Base-by-base conservation (phyloP, 2,113 vertebrate genomes). In the Xyliphius kryptos region DNA sequence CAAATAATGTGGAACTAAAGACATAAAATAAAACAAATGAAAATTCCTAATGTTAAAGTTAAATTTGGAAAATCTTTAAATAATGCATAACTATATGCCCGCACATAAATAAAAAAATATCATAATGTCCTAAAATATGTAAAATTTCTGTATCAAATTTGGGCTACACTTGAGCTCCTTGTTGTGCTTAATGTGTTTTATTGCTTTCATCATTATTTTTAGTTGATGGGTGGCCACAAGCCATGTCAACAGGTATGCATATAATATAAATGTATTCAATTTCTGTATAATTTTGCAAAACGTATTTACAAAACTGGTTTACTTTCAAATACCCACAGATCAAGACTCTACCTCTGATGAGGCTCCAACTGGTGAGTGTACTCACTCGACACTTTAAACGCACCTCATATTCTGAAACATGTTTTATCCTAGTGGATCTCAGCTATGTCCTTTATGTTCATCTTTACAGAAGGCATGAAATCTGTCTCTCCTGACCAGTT, bases 341-440 rank as follows among this genome's bases (percentile, higher is more conserved):
- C 84, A 80, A 63, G 86, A 86, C 43, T 81, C 81, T 2, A 81
- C 78, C 1, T 88, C 86, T 51, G 80, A 84, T 63, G 86, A 88
- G 74, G 79, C 76, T 53, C 86, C 84, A 0, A 86, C 86, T 74
- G 83, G 83, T 86, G 68, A 77, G 70, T 52, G 9, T 67, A 4
- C 9, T 5, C 17, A 41, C 32, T 16, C 6, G 2, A 13, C 17
- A 15, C 38, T 38, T 32, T 8, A 6, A 8, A 22, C 1, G 8
- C 43, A 48, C 41, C 1, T 60, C 37, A 8, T 16, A 22, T 15
- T 13, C 22, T 61, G n/a, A 32, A 41, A 15, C 26, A 9, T 54
- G 44, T 61, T 43, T 32, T 51, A 61, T 43, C 14, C 43, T 47
- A 47, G 43, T 20, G 38, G 49, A 9, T 63, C 51, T 71, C 59